Evolutionary conservation across 2,888 invertebrate genomes (phyloP).

Genomic region (Agrotis clavis): DNA sequence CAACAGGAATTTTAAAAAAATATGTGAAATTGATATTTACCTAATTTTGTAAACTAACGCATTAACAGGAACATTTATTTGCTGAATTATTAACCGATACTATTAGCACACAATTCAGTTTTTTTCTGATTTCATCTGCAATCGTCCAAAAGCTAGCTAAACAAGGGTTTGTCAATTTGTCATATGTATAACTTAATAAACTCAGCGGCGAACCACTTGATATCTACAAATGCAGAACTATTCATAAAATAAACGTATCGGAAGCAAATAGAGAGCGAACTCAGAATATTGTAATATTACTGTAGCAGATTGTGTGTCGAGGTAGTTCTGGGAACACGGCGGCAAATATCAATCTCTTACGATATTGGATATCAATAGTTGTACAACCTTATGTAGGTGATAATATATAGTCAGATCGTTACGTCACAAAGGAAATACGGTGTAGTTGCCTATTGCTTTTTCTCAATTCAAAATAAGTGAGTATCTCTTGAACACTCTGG

Average conservation of each 20-base stretch:
- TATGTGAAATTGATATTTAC: no score
- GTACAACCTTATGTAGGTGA: conserved; percentile 19
- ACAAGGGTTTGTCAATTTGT: not conserved
- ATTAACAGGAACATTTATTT: no score
- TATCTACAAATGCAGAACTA: conserved; percentile 6
- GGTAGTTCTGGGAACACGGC: conserved; percentile 20
- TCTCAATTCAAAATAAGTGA: not conserved
- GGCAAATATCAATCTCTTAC: conserved; percentile 50
- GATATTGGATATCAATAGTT: conserved; percentile 50
- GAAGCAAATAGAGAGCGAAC: conserved; percentile 29
- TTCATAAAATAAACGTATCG: conserved; percentile 23
- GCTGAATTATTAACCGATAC: no score
- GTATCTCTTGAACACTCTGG: not conserved
- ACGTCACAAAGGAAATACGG: conserved; percentile 23
- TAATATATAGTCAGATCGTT: conserved; percentile 39
- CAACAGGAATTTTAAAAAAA: no score
- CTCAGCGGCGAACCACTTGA: not conserved
- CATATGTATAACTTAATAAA: conserved; percentile 8
- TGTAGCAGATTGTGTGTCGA: conserved; percentile 33
- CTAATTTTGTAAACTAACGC: no score
- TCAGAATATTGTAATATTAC: conserved; percentile 42
- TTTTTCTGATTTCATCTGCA: not conserved
- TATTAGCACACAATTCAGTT: not conserved
- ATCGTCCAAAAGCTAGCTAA: no score
- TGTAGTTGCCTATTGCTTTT: not conserved